Conservation (phyloP, 1,140 invertebrate species). For the Ridgeia piscesae region DNA sequence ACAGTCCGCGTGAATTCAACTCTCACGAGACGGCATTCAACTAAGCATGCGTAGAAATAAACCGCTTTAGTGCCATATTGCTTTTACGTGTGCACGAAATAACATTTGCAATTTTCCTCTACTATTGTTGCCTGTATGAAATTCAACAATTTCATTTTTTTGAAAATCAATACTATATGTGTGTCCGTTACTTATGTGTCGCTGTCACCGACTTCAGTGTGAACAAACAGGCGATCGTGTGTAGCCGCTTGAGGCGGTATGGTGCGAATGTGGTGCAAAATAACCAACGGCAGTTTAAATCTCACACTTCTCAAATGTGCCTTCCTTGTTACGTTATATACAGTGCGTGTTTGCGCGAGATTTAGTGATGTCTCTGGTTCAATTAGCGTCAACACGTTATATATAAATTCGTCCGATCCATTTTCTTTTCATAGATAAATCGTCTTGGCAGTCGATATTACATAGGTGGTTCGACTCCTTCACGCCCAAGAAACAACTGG, state of each 20-base stretch:
- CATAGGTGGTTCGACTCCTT: neutral
- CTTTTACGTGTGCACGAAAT: no score
- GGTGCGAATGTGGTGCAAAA: neutral
- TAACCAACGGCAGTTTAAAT: neutral
- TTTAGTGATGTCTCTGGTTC: no score
- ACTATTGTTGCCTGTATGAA: neutral
- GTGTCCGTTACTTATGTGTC: neutral
- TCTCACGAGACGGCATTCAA: neutral
- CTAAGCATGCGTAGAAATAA: neutral
- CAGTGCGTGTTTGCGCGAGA: no score
- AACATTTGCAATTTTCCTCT: no score
- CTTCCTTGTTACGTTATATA: neutral
- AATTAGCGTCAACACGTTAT: no score
- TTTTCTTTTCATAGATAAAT: no score
- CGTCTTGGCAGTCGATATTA: neutral
- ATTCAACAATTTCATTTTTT: neutral
- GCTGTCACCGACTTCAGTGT: neutral
- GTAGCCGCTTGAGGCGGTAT: neutral
- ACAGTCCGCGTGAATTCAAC: neutral
- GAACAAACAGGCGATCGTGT: neutral
- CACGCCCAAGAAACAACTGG: neutral
- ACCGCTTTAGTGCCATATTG: no score
- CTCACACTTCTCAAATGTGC: neutral
- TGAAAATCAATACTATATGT: neutral
- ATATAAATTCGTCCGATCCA: no score